These are phyloP conservation scores for Leucania comma DNA, from an alignment of 2,888 invertebrate genomes.

Conservation along the genomic window DNA sequence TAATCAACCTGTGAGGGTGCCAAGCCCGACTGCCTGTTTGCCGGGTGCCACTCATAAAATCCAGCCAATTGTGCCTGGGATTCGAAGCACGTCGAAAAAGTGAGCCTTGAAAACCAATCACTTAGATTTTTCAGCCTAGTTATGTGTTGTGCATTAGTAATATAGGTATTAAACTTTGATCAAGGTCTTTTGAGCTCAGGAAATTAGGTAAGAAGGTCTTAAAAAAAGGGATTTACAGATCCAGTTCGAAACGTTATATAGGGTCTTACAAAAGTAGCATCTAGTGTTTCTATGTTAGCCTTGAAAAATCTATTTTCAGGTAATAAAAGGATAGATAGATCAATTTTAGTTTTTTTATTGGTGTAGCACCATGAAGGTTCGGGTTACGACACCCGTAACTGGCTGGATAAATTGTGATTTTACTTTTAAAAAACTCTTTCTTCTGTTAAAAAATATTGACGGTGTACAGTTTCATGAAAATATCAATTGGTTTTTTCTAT, in stretches of 20 bases:
- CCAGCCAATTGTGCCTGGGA: conserved; percentile 39
- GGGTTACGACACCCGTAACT: too few species aligned
- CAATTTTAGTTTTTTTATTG: not conserved
- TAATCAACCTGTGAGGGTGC: conserved; percentile 54
- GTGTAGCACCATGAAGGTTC: too few species aligned
- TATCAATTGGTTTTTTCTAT: too few species aligned
- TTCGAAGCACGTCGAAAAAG: conserved; percentile 56
- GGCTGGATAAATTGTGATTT: too few species aligned
- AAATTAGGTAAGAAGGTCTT: not conserved
- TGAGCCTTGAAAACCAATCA: conserved; percentile 52
- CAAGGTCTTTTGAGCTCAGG: not conserved
- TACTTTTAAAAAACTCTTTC: too few species aligned
- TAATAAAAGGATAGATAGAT: not conserved
- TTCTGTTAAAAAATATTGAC: too few species aligned
- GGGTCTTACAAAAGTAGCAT: not conserved
- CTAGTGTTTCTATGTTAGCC: not conserved
- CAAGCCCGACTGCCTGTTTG: not conserved
- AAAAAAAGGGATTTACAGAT: not conserved
- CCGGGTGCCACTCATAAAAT: conserved; percentile 48
- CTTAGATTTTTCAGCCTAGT: conserved; percentile 52
- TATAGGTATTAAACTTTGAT: conserved; percentile 4
- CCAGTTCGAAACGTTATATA: too few species aligned
- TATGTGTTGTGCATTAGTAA: conserved; percentile 40
- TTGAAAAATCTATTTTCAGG: too few species aligned
- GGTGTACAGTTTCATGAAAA: too few species aligned